These are phyloP conservation scores for Nymphalis polychloros DNA, from an alignment of 2,888 invertebrate species.

Conservation along the genomic window DNA sequence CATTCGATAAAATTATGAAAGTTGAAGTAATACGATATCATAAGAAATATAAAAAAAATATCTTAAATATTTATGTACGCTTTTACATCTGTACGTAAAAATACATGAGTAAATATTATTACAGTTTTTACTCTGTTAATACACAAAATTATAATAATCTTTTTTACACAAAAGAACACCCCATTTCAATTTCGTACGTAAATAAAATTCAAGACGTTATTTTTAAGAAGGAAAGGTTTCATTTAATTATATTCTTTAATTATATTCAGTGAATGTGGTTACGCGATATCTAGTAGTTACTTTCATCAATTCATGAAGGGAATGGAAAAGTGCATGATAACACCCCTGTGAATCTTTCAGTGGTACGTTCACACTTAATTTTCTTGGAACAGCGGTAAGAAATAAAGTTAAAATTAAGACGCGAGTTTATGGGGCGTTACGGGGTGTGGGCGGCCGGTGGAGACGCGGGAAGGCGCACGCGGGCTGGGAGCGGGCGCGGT, in stretches of 20 bases:
- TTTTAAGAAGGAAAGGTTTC: background rate
- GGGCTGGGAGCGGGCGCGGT: conserved; percentile 48
- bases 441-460: conserved; percentile 67
- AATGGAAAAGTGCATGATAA: conserved; percentile 48
- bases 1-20: too few relatives aligned
- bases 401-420: conserved; percentile 82
- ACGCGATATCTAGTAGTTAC: conserved; percentile 8
- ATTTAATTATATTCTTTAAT: background rate
- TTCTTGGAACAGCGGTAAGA: conserved; percentile 78
- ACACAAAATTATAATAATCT: too few relatives aligned
- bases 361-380: conserved; percentile 79
- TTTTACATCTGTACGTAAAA: too few relatives aligned
- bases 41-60: too few relatives aligned
- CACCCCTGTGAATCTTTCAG: conserved; percentile 64
- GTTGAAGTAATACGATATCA: too few relatives aligned
- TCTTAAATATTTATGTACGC: too few relatives aligned
- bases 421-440: conserved; percentile 81
- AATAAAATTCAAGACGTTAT: background rate
- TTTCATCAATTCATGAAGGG: conserved; percentile 25
- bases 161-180: too few relatives aligned
- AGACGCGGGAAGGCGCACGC: conserved; percentile 26
- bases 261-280: background rate
- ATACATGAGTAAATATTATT: too few relatives aligned
- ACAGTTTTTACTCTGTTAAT: too few relatives aligned
- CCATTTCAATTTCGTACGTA: background rate